phyloP scores from a whole-genome alignment of 2,113 vertebrate species.

The Edolisoma coerulescens region DNA sequence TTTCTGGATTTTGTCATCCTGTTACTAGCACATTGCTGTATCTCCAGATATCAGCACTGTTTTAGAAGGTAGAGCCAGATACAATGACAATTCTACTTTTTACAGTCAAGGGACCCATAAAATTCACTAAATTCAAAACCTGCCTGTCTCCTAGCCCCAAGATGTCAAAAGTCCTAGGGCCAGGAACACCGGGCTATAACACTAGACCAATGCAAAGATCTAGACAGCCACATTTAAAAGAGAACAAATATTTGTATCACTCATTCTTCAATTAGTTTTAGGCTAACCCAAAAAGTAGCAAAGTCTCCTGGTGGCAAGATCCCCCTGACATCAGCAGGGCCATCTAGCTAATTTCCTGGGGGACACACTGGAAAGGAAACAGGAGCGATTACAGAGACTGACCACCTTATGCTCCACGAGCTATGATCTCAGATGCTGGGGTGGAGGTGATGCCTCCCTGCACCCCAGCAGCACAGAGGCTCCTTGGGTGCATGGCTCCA shows the following conservation, averaged over 20 bases:
- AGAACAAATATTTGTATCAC: background rate
- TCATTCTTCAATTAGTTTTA: background rate
- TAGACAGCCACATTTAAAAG: background rate
- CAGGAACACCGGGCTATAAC: background rate
- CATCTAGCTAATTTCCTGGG: background rate
- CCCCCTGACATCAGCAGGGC: too few species aligned
- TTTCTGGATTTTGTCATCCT: background rate
- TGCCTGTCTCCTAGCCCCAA: background rate
- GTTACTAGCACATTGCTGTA: background rate
- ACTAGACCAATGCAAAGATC: background rate
- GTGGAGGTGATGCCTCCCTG: background rate
- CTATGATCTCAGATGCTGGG: background rate
- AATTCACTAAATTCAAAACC: background rate
- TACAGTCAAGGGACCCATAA: background rate
- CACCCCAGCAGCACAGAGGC: background rate
- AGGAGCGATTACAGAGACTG: accelerated
- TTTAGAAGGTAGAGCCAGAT: background rate
- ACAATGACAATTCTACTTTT: accelerated
- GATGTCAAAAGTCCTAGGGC: background rate
- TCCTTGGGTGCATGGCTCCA: background rate
- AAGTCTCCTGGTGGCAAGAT: background rate
- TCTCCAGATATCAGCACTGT: background rate
- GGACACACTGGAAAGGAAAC: background rate
- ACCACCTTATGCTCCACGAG: background rate
- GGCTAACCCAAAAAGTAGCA: background rate